Conservation (phyloP, 2,113 vertebrate genomes). For the Hypanus sabinus region DNA sequence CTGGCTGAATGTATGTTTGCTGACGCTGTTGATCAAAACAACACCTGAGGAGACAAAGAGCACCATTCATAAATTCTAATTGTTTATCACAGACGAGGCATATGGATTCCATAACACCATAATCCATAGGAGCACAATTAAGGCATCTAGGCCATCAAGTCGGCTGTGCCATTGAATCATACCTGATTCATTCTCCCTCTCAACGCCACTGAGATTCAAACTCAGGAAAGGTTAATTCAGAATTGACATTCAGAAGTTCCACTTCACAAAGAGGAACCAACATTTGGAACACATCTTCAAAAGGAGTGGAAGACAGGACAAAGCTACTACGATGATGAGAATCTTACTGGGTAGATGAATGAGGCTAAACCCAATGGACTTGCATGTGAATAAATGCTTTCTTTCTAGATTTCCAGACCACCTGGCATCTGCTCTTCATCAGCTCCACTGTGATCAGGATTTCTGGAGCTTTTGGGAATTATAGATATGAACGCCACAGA, state of each 20-base stretch:
- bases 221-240: not conserved
- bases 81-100: not conserved
- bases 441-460: not conserved
- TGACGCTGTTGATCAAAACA: conserved; percentile 60
- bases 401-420: not conserved
- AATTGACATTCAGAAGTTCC: not conserved
- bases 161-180: too few relatives aligned
- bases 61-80: not conserved
- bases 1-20: conserved; percentile 69
- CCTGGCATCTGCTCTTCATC: not conserved
- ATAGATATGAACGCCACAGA: too few relatives aligned
- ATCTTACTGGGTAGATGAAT: not conserved
- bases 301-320: not conserved
- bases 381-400: not conserved
- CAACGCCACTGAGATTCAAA: not conserved
- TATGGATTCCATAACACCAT: not conserved
- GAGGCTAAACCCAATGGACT: not conserved
- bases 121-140: too few relatives aligned
- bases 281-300: not conserved
- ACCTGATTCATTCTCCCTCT: too few relatives aligned
- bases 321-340: not conserved
- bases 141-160: too few relatives aligned
- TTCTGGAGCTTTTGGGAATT: not conserved
- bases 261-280: not conserved
- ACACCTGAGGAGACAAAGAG: conserved; percentile 57